Conservation (phyloP, 1,140 invertebrate species). For the Colletes latitarsis region DNA sequence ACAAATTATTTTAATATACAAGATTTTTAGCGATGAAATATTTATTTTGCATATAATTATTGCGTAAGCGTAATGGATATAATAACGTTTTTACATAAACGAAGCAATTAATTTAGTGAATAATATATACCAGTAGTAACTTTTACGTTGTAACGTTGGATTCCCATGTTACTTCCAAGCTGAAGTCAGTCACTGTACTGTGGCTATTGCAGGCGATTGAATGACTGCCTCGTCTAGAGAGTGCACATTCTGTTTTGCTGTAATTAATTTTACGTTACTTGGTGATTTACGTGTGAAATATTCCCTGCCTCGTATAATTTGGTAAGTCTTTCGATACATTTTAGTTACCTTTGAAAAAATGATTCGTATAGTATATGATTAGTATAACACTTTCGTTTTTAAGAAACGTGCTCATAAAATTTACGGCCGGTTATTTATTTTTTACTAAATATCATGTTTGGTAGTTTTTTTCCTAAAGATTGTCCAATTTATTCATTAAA, state of each 20-base stretch:
- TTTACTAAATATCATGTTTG: conserved; percentile 42
- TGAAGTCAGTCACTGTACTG: conserved; percentile 63
- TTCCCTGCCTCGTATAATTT: conserved; percentile 54
- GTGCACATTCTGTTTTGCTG: conserved; percentile 74
- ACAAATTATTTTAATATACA: not conserved
- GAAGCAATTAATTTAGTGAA: not conserved
- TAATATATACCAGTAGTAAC: conserved; percentile 10
- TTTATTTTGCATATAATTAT: not conserved
- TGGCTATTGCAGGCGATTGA: conserved; percentile 71
- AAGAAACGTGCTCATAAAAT: conserved; percentile 67
- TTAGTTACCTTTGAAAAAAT: not conserved
- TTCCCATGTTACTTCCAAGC: conserved; percentile 10
- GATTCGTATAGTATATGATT: conserved; percentile 11
- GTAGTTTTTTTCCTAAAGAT: not conserved
- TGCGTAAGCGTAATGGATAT: rapidly evolving
- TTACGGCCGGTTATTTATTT: conserved; percentile 74
- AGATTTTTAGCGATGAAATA: not conserved
- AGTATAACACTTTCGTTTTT: conserved; percentile 37
- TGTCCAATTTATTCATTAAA: not conserved
- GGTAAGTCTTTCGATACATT: conserved; percentile 62
- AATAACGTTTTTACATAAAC: not conserved
- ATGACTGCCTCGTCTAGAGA: conserved; percentile 76
- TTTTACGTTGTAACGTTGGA: conserved; percentile 32
- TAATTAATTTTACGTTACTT: conserved; percentile 74
- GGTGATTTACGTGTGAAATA: conserved; percentile 63